Percentiles rank a stretch among this genome's conserved stretches.
These are phyloP conservation scores for Stegodyphus mimosarum DNA, from an alignment of 1,140 invertebrate genomes.

Conservation along the genomic window DNA sequence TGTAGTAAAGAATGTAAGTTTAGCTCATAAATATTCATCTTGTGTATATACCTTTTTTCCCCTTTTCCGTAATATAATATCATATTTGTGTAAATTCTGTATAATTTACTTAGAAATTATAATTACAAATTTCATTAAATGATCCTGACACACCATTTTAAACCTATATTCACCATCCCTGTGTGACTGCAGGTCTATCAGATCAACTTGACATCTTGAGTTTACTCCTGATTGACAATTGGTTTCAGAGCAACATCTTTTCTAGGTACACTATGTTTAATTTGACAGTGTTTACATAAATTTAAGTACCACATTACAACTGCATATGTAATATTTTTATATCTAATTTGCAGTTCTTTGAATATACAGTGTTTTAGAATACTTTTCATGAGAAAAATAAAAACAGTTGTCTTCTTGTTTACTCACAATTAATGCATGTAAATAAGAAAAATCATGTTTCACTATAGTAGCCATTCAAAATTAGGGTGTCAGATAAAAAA, in stretches of 20 bases:
- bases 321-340: slow-evolving; percentile 31
- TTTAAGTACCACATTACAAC: slow-evolving; percentile 44
- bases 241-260: slow-evolving; percentile 54
- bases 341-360: slow-evolving; percentile 29
- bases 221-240: slow-evolving; percentile 43
- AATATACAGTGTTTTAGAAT: slow-evolving; percentile 10
- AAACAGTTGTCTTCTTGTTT: slow-evolving; percentile 9
- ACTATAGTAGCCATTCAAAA: slow-evolving; percentile 22
- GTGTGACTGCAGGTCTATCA: slow-evolving; percentile 29
- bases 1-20: too few species aligned
- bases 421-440: slow-evolving; percentile 11
- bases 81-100: too few species aligned
- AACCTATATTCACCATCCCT: slow-evolving; percentile 49
- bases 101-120: too few species aligned
- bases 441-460: slow-evolving; percentile 4
- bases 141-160: slow-evolving; percentile 59
- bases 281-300: slow-evolving; percentile 51
- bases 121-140: slow-evolving; percentile 36
- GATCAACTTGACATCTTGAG: slow-evolving; percentile 53
- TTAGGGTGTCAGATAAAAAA: background rate
- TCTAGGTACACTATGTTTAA: slow-evolving; percentile 50
- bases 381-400: slow-evolving; percentile 33
- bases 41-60: too few species aligned
- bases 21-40: too few species aligned
- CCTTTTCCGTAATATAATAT: too few species aligned